phyloP scores from a whole-genome alignment of 2,888 invertebrate species.

The Anagyrus pseudococci region DNA sequence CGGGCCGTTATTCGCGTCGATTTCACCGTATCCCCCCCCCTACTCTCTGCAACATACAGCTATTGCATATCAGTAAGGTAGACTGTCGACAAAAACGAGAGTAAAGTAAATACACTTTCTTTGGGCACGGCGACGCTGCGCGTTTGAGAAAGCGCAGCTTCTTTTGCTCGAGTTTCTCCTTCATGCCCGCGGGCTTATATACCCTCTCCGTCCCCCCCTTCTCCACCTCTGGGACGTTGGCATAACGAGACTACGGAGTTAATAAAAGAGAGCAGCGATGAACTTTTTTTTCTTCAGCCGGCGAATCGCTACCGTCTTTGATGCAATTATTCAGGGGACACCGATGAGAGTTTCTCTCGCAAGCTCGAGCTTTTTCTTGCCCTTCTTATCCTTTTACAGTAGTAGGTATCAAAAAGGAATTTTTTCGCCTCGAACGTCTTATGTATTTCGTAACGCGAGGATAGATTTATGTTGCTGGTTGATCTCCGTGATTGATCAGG shows the following conservation, averaged over 20 bases:
- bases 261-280: slow-evolving; percentile 20
- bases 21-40: no score
- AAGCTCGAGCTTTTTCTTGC: not conserved
- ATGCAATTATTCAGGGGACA: slow-evolving; percentile 6
- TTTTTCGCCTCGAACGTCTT: no score
- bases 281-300: slow-evolving; percentile 10
- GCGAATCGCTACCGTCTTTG: slow-evolving; percentile 10
- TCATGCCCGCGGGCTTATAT: not conserved
- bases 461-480: no score
- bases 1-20: not conserved
- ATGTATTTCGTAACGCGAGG: no score
- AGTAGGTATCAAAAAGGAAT: no score
- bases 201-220: no score
- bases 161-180: slow-evolving; percentile 6
- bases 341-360: not conserved
- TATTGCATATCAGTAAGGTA: no score
- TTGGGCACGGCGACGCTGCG: slow-evolving; percentile 1
- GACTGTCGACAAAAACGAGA: no score
- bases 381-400: no score
- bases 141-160: not conserved
- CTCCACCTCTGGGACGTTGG: no score
- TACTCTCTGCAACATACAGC: no score
- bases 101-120: slow-evolving; percentile 24
- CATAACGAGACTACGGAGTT: slow-evolving; percentile 3
- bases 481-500: no score